Evolutionary conservation across 2,797 vertebrate genomes (phyloP).

Genomic region (Clamator glandarius): DNA sequence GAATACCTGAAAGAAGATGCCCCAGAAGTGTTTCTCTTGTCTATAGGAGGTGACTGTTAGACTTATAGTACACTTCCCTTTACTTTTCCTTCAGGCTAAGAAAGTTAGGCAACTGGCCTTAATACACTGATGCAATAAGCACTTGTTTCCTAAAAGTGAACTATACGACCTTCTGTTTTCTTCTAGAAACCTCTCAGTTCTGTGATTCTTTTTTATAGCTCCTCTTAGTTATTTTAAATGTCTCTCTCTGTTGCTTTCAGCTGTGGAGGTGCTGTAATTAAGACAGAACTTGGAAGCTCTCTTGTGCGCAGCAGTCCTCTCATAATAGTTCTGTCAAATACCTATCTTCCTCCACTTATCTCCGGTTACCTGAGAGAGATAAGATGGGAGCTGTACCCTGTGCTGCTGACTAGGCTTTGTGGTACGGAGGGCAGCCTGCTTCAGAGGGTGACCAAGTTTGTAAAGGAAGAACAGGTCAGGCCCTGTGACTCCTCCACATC

Average conservation of each 20-base stretch:
- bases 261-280: neutral
- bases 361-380: neutral
- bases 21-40: neutral
- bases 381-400: neutral
- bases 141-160: neutral
- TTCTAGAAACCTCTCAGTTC: neutral
- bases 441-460: neutral
- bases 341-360: neutral
- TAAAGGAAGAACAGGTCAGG: neutral
- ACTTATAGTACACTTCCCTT: neutral
- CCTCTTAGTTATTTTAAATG: rapidly evolving
- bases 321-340: neutral
- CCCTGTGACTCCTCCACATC: neutral
- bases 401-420: neutral
- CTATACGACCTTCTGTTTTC: neutral
- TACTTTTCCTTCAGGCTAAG: neutral
- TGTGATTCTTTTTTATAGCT: neutral
- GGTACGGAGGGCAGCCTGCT: neutral
- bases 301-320: neutral
- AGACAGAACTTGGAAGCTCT: neutral
- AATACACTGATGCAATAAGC: neutral
- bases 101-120: neutral
- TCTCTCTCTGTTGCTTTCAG: neutral
- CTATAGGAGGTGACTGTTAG: neutral
- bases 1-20: neutral